Percentiles rank a stretch among this genome's conserved stretches.
These are phyloP conservation scores for Adelosebastes latens DNA, from an alignment of 2,797 vertebrate genomes.

Conservation along the genomic window DNA sequence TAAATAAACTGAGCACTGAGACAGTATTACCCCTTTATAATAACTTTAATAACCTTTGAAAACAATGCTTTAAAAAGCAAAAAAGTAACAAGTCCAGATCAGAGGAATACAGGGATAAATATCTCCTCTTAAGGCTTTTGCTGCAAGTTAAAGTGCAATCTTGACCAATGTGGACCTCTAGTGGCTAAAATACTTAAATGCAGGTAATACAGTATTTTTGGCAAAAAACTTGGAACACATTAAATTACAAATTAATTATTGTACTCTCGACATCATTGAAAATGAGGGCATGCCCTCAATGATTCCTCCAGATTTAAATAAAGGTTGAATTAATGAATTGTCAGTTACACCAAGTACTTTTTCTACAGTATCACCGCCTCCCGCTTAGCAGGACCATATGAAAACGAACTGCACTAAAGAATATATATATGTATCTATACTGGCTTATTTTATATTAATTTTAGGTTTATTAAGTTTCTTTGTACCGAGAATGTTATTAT, in stretches of 20 bases:
- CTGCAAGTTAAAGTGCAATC: neutral
- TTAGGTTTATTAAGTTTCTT: too few relatives aligned
- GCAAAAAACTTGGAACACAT: too few relatives aligned
- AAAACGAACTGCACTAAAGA: slow-evolving; percentile 17
- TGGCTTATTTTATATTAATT: too few relatives aligned
- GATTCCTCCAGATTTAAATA: too few relatives aligned
- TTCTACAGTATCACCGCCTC: slow-evolving; percentile 16
- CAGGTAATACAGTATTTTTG: neutral
- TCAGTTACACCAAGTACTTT: too few relatives aligned
- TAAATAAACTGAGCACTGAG: neutral
- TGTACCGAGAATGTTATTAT: too few relatives aligned
- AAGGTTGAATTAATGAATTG: too few relatives aligned
- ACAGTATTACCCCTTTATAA: neutral
- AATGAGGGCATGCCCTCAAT: too few relatives aligned
- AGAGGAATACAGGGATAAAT: neutral
- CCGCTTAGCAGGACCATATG: slow-evolving; percentile 42
- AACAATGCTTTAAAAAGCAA: neutral
- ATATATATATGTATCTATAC: too few relatives aligned
- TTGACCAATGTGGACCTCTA: slow-evolving; percentile 25
- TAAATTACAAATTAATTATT: too few relatives aligned
- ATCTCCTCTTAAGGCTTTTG: neutral
- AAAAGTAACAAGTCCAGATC: neutral
- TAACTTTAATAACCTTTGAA: neutral
- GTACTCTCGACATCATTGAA: too few relatives aligned
- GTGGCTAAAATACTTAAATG: neutral